phyloP scores from a whole-genome alignment of 2,797 vertebrate genomes.

The Neosilurus hyrtlii region DNA sequence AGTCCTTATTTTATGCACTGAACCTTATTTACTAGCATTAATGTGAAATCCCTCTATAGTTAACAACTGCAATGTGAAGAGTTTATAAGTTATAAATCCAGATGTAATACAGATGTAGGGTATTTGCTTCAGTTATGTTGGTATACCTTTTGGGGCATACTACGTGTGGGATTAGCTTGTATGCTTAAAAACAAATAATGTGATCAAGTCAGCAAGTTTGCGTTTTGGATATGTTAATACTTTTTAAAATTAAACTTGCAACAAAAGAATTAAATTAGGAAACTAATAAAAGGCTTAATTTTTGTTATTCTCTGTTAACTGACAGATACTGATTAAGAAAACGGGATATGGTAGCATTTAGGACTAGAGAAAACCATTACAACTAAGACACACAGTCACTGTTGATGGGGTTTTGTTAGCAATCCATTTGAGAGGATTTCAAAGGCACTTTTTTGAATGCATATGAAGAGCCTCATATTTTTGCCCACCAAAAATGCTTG shows the following conservation, averaged over 20 bases:
- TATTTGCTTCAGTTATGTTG: constrained; percentile 40
- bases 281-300: constrained; percentile 17
- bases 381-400: constrained; percentile 8
- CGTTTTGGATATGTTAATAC: constrained; percentile 12
- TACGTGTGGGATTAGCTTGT: constrained; percentile 11
- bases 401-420: constrained; percentile 44
- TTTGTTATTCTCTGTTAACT: constrained; percentile 27
- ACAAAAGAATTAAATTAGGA: neutral
- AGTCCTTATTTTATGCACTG: constrained; percentile 39
- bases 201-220: neutral
- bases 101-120: constrained; percentile 36
- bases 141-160: constrained; percentile 33
- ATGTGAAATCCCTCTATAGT: constrained; percentile 32
- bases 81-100: constrained; percentile 16
- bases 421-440: constrained; percentile 48
- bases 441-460: constrained; percentile 37
- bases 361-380: neutral
- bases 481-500: constrained; percentile 16
- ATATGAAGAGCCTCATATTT: constrained; percentile 30
- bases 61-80: constrained; percentile 32
- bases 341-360: constrained; percentile 17
- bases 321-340: constrained; percentile 33
- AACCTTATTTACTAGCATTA: constrained; percentile 44
- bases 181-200: constrained; percentile 25
- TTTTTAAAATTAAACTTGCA: neutral